Percentiles rank a stretch among this genome's conserved stretches.
Conservation (phyloP, 2,797 vertebrate genomes). For the Neomorphus geoffroyi region DNA sequence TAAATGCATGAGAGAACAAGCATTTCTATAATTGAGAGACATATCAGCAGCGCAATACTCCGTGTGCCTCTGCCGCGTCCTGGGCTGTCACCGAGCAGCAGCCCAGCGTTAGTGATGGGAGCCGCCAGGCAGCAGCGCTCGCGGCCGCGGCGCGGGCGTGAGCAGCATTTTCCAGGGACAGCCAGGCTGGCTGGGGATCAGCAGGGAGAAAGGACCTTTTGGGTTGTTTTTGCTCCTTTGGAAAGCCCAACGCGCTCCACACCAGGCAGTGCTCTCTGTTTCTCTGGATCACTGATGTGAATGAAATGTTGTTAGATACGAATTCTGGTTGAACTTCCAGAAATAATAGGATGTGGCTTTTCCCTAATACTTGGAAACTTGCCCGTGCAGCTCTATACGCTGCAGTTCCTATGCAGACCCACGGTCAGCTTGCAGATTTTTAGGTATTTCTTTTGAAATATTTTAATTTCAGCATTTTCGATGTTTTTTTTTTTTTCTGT, state of each 20-base stretch:
- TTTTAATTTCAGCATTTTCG: neutral
- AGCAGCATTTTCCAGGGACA: neutral
- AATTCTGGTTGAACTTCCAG: neutral
- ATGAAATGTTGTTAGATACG: neutral
- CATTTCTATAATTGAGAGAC: too few species aligned
- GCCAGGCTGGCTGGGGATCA: fast-evolving
- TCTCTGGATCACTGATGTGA: neutral
- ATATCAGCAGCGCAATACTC: too few species aligned
- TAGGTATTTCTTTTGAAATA: neutral
- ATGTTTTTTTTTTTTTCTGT: too few species aligned
- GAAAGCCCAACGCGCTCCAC: neutral
- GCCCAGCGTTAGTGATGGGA: too few species aligned
- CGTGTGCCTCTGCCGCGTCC: too few species aligned
- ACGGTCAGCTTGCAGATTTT: fast-evolving
- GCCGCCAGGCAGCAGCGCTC: too few species aligned
- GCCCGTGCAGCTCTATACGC: fast-evolving
- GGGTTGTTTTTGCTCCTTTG: neutral
- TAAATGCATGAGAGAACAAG: too few species aligned
- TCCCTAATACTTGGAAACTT: neutral
- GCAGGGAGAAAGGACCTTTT: neutral
- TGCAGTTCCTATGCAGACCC: neutral
- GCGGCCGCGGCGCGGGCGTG: too few species aligned
- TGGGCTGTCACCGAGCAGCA: too few species aligned
- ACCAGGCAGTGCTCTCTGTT: neutral
- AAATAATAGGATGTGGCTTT: neutral